Conservation (phyloP, 2,113 vertebrate species). For the Piliocolobus tephrosceles region DNA sequence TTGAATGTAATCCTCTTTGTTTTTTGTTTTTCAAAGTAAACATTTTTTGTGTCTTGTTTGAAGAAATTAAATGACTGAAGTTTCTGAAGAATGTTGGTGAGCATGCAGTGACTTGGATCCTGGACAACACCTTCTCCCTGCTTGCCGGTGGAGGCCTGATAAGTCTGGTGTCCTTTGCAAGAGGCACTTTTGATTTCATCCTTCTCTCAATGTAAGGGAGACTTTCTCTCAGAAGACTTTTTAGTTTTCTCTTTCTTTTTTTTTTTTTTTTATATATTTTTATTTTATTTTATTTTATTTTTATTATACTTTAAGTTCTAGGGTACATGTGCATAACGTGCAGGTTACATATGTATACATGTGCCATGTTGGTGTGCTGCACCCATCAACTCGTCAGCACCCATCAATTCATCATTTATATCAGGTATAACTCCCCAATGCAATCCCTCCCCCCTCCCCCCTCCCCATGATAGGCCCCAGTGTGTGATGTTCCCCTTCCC, state of each 20-base stretch:
- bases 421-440: too few species aligned
- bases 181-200: not conserved
- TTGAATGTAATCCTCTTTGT: not conserved
- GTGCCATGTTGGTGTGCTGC: too few species aligned
- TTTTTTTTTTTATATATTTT: too few species aligned
- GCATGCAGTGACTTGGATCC: constrained; percentile 41
- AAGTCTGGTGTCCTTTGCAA: not conserved
- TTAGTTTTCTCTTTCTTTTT: constrained; percentile 22
- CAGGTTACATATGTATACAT: too few species aligned
- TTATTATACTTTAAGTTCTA: too few species aligned
- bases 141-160: not conserved
- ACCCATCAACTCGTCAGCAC: too few species aligned
- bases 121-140: not conserved
- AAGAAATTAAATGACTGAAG: not conserved
- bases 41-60: constrained; percentile 23
- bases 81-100: constrained; percentile 19
- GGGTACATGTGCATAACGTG: too few species aligned
- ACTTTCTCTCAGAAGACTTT: not conserved
- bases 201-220: not conserved
- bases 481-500: too few species aligned
- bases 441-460: too few species aligned
- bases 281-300: too few species aligned
- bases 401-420: too few species aligned
- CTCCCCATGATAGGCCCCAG: too few species aligned
- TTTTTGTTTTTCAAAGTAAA: not conserved